Evolutionary conservation across 2,113 vertebrate species (phyloP).

Genomic region (Antennarius striatus): DNA sequence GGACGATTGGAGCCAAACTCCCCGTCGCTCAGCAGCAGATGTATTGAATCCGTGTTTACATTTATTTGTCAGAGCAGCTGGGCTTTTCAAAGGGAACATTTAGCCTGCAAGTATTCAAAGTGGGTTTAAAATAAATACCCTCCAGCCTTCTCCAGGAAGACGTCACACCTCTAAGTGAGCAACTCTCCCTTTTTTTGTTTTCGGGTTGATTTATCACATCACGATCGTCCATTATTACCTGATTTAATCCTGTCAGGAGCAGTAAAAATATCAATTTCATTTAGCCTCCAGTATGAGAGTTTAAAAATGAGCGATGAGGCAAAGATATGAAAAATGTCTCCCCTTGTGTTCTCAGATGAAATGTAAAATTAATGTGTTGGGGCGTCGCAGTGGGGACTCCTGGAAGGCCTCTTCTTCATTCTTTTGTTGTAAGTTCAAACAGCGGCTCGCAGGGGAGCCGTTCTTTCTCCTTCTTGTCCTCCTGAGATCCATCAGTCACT

Average conservation of each 20-base stretch:
- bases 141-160: not conserved
- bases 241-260: constrained; percentile 5
- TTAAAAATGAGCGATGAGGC: constrained; percentile 11
- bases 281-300: not conserved
- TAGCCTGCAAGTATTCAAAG: constrained; percentile 11
- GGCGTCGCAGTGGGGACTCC: constrained; percentile 25
- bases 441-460: constrained; percentile 38
- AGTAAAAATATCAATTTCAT: constrained; percentile 10
- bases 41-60: constrained; percentile 48
- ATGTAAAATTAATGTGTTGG: constrained; percentile 9
- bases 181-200: not conserved
- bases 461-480: constrained; percentile 8
- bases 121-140: constrained; percentile 11
- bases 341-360: constrained; percentile 16
- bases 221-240: not conserved
- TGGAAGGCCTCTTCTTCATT: constrained; percentile 22
- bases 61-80: constrained; percentile 56
- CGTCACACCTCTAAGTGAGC: not conserved
- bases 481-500: not conserved
- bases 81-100: constrained; percentile 33
- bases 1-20: constrained; percentile 33
- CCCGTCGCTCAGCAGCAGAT: constrained; percentile 44
- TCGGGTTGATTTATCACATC: constrained; percentile 3
- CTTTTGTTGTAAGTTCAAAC: constrained; percentile 62
- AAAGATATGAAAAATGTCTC: not conserved